These are phyloP conservation scores for Syngnathus floridae DNA, from an alignment of 2,113 vertebrate species.

Conservation along the genomic window DNA sequence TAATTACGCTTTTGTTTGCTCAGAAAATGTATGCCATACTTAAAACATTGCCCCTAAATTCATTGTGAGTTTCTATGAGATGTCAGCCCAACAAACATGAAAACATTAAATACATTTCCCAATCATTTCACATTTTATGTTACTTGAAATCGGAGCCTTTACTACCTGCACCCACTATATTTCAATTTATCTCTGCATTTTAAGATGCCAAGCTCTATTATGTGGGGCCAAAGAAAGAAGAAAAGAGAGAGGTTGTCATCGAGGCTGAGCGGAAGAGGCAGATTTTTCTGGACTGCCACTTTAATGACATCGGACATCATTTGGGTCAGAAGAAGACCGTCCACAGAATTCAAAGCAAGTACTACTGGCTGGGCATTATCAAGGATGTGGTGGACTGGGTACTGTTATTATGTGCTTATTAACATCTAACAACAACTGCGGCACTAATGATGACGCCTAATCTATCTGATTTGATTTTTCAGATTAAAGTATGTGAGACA, in stretches of 20 bases:
- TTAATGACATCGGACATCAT: constrained; percentile 81
- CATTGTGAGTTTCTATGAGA: not conserved
- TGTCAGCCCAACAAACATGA: not conserved
- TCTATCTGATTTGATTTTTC: constrained; percentile 8
- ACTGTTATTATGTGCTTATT: constrained; percentile 10
- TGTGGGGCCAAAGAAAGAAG: constrained; percentile 83
- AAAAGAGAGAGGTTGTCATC: constrained; percentile 85
- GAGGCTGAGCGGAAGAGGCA: constrained; percentile 77
- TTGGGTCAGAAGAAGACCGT: constrained; percentile 88
- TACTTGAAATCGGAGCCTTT: not conserved
- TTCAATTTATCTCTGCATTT: not conserved
- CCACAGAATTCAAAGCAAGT: constrained; percentile 83
- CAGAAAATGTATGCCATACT: not conserved
- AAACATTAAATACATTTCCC: not conserved
- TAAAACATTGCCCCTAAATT: not conserved
- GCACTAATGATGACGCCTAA: not conserved
- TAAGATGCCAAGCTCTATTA: constrained; percentile 81
- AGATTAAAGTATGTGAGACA: constrained; percentile 87
- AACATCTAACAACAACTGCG: not conserved
- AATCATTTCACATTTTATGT: not conserved
- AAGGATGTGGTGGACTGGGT: constrained; percentile 92
- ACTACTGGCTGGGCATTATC: constrained; percentile 90
- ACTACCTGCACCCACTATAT: not conserved
- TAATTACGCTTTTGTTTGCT: too few relatives aligned
- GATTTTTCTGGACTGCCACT: constrained; percentile 85